Percentiles rank a stretch among this genome's conserved stretches.
These are phyloP conservation scores for Antedon mediterranea DNA, from an alignment of 53 echinoderm and acorn worm species.

Conservation along the genomic window DNA sequence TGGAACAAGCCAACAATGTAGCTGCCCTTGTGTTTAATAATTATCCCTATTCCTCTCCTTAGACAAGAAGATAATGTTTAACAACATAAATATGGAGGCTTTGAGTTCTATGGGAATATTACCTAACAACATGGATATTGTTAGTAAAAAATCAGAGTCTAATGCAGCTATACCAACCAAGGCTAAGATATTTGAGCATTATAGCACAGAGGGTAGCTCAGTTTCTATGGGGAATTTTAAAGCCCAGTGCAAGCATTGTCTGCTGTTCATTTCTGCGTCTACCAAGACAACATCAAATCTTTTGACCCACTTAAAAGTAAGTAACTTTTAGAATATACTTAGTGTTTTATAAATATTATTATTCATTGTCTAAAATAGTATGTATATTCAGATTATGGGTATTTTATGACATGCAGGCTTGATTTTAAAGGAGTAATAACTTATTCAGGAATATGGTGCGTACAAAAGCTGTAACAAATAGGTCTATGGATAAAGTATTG, in stretches of 20 bases:
- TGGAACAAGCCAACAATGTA: background rate
- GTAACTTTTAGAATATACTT: background rate
- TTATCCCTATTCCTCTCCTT: background rate
- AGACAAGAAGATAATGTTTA: background rate
- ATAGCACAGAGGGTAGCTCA: background rate
- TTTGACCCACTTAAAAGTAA: slow-evolving; percentile 27
- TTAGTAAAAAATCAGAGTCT: background rate
- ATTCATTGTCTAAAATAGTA: no score
- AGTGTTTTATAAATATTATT: no score
- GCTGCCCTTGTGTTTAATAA: background rate
- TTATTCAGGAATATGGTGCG: no score
- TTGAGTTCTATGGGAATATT: background rate
- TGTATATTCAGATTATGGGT: no score
- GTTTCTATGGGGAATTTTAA: background rate
- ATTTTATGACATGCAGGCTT: no score
- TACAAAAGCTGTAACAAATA: no score
- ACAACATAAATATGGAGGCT: background rate
- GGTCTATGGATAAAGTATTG: no score
- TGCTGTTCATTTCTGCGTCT: slow-evolving; percentile 15
- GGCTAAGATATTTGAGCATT: background rate
- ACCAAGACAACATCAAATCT: slow-evolving; percentile 23
- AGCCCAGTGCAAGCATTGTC: slow-evolving; percentile 23
- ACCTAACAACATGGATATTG: background rate
- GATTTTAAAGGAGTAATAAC: no score
- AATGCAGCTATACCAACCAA: background rate